Evolutionary conservation across 2,113 vertebrate genomes (phyloP).

Genomic region (Cynoglossus semilaevis): DNA sequence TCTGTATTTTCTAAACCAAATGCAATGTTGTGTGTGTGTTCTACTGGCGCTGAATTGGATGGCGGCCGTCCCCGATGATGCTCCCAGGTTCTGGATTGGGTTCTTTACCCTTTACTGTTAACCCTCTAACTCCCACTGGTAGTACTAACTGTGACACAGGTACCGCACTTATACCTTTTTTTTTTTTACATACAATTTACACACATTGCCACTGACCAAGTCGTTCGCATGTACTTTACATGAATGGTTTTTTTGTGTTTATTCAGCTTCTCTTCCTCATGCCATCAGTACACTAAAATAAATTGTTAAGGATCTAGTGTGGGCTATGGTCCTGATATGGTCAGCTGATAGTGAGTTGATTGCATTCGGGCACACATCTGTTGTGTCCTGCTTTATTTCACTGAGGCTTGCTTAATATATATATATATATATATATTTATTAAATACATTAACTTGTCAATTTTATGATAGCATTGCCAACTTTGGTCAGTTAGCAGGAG

Average conservation of each 20-base stretch:
- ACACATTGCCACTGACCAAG: conserved; percentile 23
- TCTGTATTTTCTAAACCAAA: conserved; percentile 53
- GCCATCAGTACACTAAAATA: no score
- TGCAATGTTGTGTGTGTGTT: conserved; percentile 74
- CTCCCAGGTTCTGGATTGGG: conserved; percentile 93
- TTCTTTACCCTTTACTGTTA: conserved; percentile 93
- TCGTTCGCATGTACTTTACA: conserved; percentile 28
- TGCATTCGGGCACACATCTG: no score
- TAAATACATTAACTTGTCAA: no score
- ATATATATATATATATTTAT: no score
- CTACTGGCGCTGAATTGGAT: conserved; percentile 68
- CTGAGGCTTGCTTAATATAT: no score
- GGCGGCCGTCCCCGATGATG: conserved; percentile 80
- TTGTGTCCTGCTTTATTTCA: no score
- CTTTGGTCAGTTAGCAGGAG: no score
- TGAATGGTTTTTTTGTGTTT: conserved; percentile 24
- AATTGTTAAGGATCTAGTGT: no score
- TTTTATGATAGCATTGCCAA: no score
- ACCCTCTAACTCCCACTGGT: conserved; percentile 90
- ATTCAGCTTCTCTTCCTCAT: no score
- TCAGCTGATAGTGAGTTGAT: no score
- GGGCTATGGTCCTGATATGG: no score
- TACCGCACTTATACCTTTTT: conserved; percentile 81
- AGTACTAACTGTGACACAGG: conserved; percentile 98
- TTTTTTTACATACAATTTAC: conserved; percentile 27